Conservation (phyloP, 2,113 vertebrate genomes). For the Sinocyclocheilus anshuiensis region DNA sequence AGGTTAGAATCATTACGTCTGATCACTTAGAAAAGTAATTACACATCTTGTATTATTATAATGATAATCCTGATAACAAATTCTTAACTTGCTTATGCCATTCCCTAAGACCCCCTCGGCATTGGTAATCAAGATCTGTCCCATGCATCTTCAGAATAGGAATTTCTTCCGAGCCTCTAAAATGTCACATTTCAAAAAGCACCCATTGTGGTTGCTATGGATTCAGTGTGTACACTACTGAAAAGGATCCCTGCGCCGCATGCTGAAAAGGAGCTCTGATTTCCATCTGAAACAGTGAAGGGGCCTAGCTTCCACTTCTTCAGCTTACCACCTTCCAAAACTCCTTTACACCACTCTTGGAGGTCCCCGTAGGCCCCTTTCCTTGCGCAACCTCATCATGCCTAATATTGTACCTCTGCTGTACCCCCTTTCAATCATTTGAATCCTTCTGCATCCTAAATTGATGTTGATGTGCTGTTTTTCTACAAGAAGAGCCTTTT, state of each 20-base stretch:
- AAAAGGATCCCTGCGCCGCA: conserved; percentile 64
- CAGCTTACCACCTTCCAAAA: conserved; percentile 30
- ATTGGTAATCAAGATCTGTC: conserved; percentile 35
- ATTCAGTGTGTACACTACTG: conserved; percentile 72
- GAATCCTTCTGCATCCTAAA: conserved; percentile 47
- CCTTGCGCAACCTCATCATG: conserved; percentile 3
- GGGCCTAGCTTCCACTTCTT: conserved; percentile 53
- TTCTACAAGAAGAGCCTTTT: conserved; percentile 6
- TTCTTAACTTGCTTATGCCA: conserved; percentile 42
- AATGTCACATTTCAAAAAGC: conserved; percentile 70
- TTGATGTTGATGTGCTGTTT: conserved; percentile 45
- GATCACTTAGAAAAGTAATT: not conserved
- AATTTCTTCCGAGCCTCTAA: conserved; percentile 47
- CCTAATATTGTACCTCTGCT: not conserved
- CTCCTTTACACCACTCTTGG: conserved; percentile 20
- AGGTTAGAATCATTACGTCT: not conserved
- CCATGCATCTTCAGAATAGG: conserved; percentile 36
- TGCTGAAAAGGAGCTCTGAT: conserved; percentile 68
- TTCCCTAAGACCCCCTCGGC: conserved; percentile 39
- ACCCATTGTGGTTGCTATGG: conserved; percentile 76
- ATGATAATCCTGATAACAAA: conserved; percentile 12
- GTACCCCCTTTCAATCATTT: conserved; percentile 7
- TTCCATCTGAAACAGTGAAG: conserved; percentile 79
- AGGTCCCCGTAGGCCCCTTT: conserved; percentile 6
- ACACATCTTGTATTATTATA: not conserved